Evolutionary conservation across 2,888 invertebrate genomes (phyloP), one percentile per base, ranked within the genome.

Genomic region (Hydrotaea diabolus): DNA sequence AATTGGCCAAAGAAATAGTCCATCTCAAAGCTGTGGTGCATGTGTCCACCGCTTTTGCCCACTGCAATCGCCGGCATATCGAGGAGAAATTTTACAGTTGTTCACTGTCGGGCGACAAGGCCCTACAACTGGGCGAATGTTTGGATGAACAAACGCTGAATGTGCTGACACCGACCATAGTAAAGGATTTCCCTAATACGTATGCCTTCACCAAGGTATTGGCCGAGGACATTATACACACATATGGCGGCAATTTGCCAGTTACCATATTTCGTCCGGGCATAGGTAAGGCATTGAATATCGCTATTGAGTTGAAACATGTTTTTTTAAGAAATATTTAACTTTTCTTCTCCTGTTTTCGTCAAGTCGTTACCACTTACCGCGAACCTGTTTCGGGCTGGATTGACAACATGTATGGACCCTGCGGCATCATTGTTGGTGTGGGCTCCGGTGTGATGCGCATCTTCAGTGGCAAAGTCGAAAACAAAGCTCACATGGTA

Each of bases 121-220:
- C 93, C 43, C 91, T 90, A 36, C 90, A 91, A 83, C 85, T 93
- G 85, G 89, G 91, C 39, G 91, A 93, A 57, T 91, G 91, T 82
- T 88, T 93, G 46, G 92, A 92, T 85, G 92, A 93, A 57, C 91
- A 92, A 77, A 92, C 92, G 11, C 84, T 93, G 26, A 92, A 92
- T 71, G 86, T 88, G 21, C 88, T 93, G 53, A 91, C 93, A 55
- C 89, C 91, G 53, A 90, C 90, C 78, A 88, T 92, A 36, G 90
- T 91, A 72, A 88, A 90, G 76, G 91, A 89, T 19, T 92, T 90
- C 86, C 96, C 96, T 17, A 96, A 96, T 90, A 96, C 96, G 0
- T 96, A 96, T 91, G 94, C 95, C 1, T 95, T 94, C 89, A 96
- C 96, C 19, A 96, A 96, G 92, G 94, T 95, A n/a, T 91, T 96